These are phyloP conservation scores for Drosophila villosipedis DNA, from an alignment of 2,888 invertebrate species.

Conservation along the genomic window DNA sequence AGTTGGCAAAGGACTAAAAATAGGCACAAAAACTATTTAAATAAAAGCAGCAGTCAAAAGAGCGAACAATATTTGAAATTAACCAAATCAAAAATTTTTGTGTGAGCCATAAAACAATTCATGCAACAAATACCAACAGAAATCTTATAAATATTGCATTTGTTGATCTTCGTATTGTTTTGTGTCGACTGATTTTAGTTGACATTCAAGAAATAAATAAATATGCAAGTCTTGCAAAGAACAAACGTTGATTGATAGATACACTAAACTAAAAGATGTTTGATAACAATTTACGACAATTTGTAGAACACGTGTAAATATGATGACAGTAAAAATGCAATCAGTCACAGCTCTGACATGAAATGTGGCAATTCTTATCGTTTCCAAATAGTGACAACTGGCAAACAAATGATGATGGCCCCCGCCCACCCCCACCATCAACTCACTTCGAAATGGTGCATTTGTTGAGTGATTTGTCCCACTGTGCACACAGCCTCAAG, in stretches of 20 bases:
- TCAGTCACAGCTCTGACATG: slow-evolving; percentile 1
- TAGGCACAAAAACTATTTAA: slow-evolving; percentile 35
- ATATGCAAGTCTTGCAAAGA: background rate
- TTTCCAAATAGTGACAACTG: background rate
- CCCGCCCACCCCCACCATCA: background rate
- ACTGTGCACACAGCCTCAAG: slow-evolving; percentile 56
- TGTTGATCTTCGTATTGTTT: background rate
- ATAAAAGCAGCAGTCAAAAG: background rate
- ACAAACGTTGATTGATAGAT: slow-evolving; percentile 12
- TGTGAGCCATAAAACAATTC: background rate
- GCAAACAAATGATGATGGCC: background rate
- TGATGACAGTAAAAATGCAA: slow-evolving; percentile 17
- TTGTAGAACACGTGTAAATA: slow-evolving; percentile 12
- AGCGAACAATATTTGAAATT: background rate
- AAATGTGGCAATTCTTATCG: background rate
- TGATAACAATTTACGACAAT: slow-evolving; percentile 9
- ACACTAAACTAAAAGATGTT: background rate
- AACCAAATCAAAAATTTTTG: background rate
- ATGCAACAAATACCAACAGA: background rate
- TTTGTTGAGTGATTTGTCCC: slow-evolving; percentile 19
- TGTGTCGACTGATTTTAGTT: background rate
- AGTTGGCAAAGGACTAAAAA: slow-evolving; percentile 17
- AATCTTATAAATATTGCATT: background rate
- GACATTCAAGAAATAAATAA: background rate
- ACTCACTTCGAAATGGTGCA: background rate